Percentiles rank a stretch among this genome's conserved stretches.
Conservation (phyloP, 1,140 invertebrate genomes). For the Pseudomyrmex sp. region DNA sequence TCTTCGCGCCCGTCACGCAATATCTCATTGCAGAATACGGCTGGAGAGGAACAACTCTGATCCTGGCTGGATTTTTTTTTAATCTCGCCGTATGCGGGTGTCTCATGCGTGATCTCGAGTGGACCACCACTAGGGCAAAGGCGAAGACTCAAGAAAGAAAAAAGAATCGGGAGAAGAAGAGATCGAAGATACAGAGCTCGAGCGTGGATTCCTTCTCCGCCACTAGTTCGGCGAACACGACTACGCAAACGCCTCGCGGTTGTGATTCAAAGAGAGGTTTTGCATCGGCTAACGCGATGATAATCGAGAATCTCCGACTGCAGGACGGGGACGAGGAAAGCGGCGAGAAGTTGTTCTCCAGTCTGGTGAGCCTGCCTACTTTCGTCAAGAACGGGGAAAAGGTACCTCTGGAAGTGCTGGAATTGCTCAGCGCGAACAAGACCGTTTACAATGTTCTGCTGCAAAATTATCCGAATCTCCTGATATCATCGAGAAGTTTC, state of each 20-base stretch:
- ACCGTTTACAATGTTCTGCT: constrained; percentile 90
- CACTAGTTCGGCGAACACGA: constrained; percentile 88
- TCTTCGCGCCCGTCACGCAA: constrained; percentile 95
- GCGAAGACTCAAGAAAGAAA: constrained; percentile 88
- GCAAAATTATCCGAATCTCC: constrained; percentile 90
- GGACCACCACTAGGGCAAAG: constrained; percentile 88
- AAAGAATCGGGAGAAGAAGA: constrained; percentile 86
- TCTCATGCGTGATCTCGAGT: constrained; percentile 93
- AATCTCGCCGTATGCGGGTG: constrained; percentile 95
- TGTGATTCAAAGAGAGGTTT: constrained; percentile 73
- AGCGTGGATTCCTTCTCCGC: constrained; percentile 89
- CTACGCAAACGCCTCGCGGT: constrained; percentile 82
- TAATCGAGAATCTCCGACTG: constrained; percentile 75
- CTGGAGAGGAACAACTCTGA: constrained; percentile 93
- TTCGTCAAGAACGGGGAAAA: constrained; percentile 92
- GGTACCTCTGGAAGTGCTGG: constrained; percentile 90
- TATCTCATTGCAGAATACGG: constrained; percentile 91
- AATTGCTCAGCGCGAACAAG: constrained; percentile 89
- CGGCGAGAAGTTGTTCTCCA: constrained; percentile 88
- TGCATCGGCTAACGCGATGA: constrained; percentile 80
- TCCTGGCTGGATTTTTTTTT: constrained; percentile 93
- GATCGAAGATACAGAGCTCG: constrained; percentile 87
- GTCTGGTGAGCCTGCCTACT: constrained; percentile 93
- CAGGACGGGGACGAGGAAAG: constrained; percentile 77
- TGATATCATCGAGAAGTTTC: constrained; percentile 89